phyloP scores from a whole-genome alignment of 2,113 vertebrate species.

The western clawed frog (Xenopus tropicalis) region UCB_Xtro_10.0 CM004450.2:56340501-56341000 shows the following conservation, averaged over 20 bases:
- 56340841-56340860: constrained; percentile 31
- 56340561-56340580: no score
- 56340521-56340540: no score
- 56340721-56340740: neutral
- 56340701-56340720: neutral
- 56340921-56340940: constrained; percentile 47
- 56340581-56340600: no score
- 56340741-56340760: constrained; percentile 22
- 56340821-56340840: constrained; percentile 41
- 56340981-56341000: constrained; percentile 38
- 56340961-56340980: constrained; percentile 35
- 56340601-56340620: no score
- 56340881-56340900: constrained; percentile 38
- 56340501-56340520: no score
- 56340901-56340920: constrained; percentile 36
- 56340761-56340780: constrained; percentile 4
- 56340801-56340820: constrained; percentile 40
- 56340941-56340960: constrained; percentile 43
- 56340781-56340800: constrained; percentile 35
- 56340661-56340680: neutral
- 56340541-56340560: no score
- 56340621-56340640: no score
- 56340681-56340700: neutral
- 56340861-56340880: constrained; percentile 40
- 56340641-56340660: neutral